Conservation (phyloP, 2,888 invertebrate species). For the Spodoptera littoralis region DNA sequence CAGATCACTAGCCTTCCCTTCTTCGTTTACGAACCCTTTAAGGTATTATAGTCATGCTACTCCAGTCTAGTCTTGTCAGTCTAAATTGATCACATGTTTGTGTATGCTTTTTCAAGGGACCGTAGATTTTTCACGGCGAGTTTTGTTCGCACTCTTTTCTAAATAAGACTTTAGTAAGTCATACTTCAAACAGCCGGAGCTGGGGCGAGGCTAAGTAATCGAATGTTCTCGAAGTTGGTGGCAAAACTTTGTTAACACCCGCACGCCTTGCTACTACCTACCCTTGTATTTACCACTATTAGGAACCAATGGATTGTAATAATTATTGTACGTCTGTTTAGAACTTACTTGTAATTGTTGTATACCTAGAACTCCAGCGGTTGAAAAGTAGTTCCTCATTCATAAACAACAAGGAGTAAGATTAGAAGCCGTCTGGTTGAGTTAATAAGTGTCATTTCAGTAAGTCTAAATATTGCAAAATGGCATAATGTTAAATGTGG, state of each 20-base stretch:
- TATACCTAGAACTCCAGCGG: not conserved
- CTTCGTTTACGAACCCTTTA: too few relatives aligned
- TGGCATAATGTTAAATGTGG: too few relatives aligned
- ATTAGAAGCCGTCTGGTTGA: too few relatives aligned
- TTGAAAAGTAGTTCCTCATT: not conserved
- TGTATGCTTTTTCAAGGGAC: too few relatives aligned
- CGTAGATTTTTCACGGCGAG: too few relatives aligned
- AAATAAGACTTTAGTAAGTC: conserved; percentile 18
- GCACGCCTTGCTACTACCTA: conserved; percentile 29
- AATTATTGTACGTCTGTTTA: conserved; percentile 18
- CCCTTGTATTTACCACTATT: conserved; percentile 40
- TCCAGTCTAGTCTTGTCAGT: too few relatives aligned
- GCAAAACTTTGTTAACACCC: conserved; percentile 43
- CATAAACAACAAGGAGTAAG: too few relatives aligned
- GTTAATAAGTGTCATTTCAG: too few relatives aligned
- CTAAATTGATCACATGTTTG: too few relatives aligned
- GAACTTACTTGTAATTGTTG: not conserved
- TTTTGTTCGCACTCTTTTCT: not conserved
- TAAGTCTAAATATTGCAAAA: too few relatives aligned
- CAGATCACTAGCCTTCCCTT: too few relatives aligned
- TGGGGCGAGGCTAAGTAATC: conserved; percentile 36
- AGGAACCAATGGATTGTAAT: conserved; percentile 33
- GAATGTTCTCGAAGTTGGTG: conserved; percentile 47
- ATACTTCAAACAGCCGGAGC: conserved; percentile 21
- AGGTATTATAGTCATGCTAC: too few relatives aligned